Conservation (phyloP, 2,888 invertebrate genomes). For the Coelinius sp. region DNA sequence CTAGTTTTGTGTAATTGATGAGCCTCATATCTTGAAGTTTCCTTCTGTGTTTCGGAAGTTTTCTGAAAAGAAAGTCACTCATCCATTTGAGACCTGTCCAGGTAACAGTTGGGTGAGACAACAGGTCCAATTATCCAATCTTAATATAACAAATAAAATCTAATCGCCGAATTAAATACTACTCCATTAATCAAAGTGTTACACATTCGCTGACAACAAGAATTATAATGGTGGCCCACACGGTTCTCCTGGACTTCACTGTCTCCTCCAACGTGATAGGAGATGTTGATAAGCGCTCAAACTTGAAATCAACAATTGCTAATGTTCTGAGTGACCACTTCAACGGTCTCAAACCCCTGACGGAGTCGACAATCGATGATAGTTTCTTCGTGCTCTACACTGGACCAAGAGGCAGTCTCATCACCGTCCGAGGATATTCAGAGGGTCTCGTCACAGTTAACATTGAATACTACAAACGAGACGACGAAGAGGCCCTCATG, state of each 20-base stretch:
- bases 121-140: too few species aligned
- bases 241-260: slow-evolving; percentile 85
- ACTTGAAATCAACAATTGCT: slow-evolving; percentile 79
- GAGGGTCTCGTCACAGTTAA: slow-evolving; percentile 86
- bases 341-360: slow-evolving; percentile 79
- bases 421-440: slow-evolving; percentile 81
- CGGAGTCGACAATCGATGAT: slow-evolving; percentile 79
- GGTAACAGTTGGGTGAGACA: too few species aligned
- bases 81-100: too few species aligned
- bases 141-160: too few species aligned
- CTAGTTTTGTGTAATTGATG: too few species aligned
- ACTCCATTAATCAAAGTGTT: too few species aligned
- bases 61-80: too few species aligned
- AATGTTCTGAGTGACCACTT: slow-evolving; percentile 81
- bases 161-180: too few species aligned
- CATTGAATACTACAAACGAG: slow-evolving; percentile 85
- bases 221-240: slow-evolving; percentile 81
- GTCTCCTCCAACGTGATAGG: slow-evolving; percentile 79
- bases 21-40: too few species aligned
- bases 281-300: slow-evolving; percentile 78
- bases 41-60: too few species aligned
- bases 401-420: slow-evolving; percentile 80
- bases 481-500: slow-evolving; percentile 81
- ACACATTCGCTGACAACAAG: too few species aligned
- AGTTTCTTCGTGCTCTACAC: slow-evolving; percentile 80